Base-by-base conservation (phyloP, 37 sponge, comb jelly and placozoan genomes). In the Bolinopsis microptera region DNA sequence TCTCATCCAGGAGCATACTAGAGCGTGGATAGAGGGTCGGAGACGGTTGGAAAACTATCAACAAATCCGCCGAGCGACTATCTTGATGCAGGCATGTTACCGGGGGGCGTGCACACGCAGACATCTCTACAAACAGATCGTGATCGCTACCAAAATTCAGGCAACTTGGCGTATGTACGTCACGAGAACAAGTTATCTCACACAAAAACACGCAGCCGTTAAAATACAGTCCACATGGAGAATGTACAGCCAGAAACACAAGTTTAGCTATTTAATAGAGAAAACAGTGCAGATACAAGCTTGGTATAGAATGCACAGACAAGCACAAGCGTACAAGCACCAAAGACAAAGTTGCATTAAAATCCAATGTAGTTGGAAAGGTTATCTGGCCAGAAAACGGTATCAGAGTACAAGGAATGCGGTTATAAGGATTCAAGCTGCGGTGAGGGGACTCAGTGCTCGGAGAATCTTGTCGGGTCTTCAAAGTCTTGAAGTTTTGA, bases 271-370 rank as follows among this genome's bases (percentile, higher is more conserved):
- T 36, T 22, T 77, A 18, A 27, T 16, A 16, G 90, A 22, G 31
- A 28, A 41, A 27, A 48, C 90, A 28, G 35, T 34, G n/a, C 8
- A 86, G 90, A 86, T 86, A 39, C 90, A 86, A 48, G 61, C 90
- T 0, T 39, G 61, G 41, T 86, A 26, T 2, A 86, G 90, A 27
- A 41, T 39, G 61, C 39, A 34, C 35, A 28, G 90, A 27, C n/a
- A 39, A n/a, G 35, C 0, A n/a, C 25, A 3, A 1, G 18, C 9
- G 3, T 86, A 86, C 61, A 38, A 38, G 61, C 24, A 77, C 18
- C 33, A 77, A 36, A 86, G 90, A n/a, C 36, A 86, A n/a, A 30
- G 38, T 28, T 24, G 61, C 39, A 38, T 86, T 5, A 16, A 24
- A 26, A 39, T 86, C 2, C 90, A 86, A 40, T 16, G 30, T 41